phyloP scores from a whole-genome alignment of 2,888 invertebrate genomes.

The Minunthozetes semirufus region DNA sequence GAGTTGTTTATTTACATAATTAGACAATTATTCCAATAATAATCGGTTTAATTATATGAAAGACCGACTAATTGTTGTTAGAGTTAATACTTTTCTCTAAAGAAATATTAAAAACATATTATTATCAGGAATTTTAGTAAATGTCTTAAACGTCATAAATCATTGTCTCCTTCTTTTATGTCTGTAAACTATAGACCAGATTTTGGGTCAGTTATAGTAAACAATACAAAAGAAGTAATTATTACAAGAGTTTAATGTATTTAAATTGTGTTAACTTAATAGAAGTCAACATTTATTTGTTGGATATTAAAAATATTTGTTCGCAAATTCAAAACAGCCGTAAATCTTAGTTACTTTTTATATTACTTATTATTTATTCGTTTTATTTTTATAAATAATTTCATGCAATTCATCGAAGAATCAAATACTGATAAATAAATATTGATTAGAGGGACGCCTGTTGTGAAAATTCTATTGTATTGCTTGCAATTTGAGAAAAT shows the following conservation, averaged over 20 bases:
- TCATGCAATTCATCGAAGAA: no score
- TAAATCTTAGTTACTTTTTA: no score
- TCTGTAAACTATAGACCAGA: slow-evolving; percentile 1
- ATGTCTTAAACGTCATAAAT: slow-evolving; percentile 8
- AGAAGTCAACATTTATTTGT: not conserved
- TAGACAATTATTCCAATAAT: not conserved
- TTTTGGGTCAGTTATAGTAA: slow-evolving; percentile 19
- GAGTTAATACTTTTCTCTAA: not conserved
- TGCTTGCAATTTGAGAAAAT: no score
- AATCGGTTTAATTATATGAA: not conserved
- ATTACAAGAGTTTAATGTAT: slow-evolving; percentile 8
- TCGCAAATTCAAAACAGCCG: not conserved
- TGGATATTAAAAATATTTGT: not conserved
- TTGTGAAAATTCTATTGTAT: no score
- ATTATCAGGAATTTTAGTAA: not conserved
- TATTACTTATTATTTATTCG: not conserved
- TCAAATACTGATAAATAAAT: no score
- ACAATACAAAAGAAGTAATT: slow-evolving; percentile 4
- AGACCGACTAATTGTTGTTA: not conserved
- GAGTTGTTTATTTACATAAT: not conserved
- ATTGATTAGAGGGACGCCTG: no score
- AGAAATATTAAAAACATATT: not conserved
- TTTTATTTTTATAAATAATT: no score
- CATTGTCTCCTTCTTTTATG: not conserved
- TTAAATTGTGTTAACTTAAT: slow-evolving; percentile 1